phyloP scores from a whole-genome alignment of 1,140 invertebrate species.

The Metopolophium dirhodum region DNA sequence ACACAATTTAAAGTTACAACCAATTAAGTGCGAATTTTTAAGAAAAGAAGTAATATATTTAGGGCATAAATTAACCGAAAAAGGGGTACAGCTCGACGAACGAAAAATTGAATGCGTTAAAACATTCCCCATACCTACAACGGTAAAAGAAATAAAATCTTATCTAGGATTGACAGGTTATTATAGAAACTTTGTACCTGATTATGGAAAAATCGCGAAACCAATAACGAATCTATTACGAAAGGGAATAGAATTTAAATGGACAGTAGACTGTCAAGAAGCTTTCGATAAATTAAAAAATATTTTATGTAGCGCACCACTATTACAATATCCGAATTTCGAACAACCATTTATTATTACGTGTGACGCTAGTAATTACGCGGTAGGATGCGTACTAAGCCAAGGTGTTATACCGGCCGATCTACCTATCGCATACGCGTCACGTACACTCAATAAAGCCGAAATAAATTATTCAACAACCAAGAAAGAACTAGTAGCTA shows the following conservation, averaged over 20 bases:
- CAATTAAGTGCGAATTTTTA: constrained; percentile 65
- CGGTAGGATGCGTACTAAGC: background rate
- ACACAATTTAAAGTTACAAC: constrained; percentile 64
- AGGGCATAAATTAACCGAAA: constrained; percentile 63
- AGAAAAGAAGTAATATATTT: constrained; percentile 64
- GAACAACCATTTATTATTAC: constrained; percentile 1
- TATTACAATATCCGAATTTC: constrained; percentile 46
- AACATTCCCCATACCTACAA: background rate
- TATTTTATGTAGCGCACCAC: background rate
- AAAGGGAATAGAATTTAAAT: background rate
- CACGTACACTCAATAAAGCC: background rate
- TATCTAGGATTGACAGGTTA: background rate
- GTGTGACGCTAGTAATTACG: background rate
- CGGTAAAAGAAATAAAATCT: background rate
- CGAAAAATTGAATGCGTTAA: constrained; percentile 62
- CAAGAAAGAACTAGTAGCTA: constrained; percentile 66
- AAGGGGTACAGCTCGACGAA: constrained; percentile 64
- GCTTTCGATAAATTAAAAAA: constrained; percentile 15
- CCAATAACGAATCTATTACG: constrained; percentile 1
- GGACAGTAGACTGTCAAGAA: background rate
- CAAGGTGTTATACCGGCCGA: background rate
- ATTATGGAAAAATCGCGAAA: background rate
- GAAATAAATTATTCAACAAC: constrained; percentile 62
- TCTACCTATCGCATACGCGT: background rate
- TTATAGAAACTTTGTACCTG: background rate